Evolutionary conservation across 2,797 vertebrate species (phyloP).

Genomic region (Pangasius krempfi): DNA sequence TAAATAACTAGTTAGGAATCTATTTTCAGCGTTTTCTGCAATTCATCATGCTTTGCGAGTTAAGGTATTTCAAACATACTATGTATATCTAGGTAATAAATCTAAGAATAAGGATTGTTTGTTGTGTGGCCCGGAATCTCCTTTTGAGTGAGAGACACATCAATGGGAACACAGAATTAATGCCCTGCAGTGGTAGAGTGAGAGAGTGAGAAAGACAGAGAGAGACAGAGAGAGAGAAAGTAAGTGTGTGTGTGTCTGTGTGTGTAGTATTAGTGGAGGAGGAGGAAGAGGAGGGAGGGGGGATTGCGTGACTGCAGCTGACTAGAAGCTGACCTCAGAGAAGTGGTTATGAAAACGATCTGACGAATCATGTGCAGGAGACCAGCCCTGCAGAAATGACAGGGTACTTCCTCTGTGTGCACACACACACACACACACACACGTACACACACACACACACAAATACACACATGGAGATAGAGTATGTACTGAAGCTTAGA

Average conservation of each 20-base stretch:
- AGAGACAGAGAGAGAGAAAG: background rate
- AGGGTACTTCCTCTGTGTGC: constrained; percentile 61
- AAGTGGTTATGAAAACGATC: constrained; percentile 92
- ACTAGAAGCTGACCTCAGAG: constrained; percentile 87
- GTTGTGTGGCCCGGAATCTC: background rate
- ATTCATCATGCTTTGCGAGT: background rate
- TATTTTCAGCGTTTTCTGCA: background rate
- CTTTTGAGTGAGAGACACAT: constrained; percentile 1
- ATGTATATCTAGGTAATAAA: background rate
- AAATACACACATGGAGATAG: background rate
- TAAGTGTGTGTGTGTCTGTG: background rate
- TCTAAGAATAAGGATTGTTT: background rate
- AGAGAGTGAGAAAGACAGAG: constrained; percentile 17
- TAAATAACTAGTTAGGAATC: background rate
- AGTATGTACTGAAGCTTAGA: background rate
- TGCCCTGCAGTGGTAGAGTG: constrained; percentile 64
- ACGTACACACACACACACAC: background rate
- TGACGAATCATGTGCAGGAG: constrained; percentile 74
- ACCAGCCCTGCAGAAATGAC: constrained; percentile 78
- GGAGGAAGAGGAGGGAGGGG: constrained; percentile 67
- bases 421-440: constrained; percentile 33
- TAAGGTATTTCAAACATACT: background rate
- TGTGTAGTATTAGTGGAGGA: constrained; percentile 60
- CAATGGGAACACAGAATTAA: constrained; percentile 32
- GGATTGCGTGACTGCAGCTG: constrained; percentile 89